These are phyloP conservation scores for Muscicapa striata DNA, from an alignment of 2,797 vertebrate genomes.

Conservation along the genomic window DNA sequence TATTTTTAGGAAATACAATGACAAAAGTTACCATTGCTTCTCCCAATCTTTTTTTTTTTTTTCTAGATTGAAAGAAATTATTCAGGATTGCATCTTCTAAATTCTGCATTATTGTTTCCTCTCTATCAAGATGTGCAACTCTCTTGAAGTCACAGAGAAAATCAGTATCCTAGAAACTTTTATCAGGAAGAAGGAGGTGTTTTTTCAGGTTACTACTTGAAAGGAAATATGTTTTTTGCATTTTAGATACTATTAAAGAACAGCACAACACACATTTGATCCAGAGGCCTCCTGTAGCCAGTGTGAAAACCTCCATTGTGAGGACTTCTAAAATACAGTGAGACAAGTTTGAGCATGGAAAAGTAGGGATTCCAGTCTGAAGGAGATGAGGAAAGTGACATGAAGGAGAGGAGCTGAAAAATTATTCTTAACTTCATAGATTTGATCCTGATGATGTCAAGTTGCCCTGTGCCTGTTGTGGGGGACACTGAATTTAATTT, in stretches of 20 bases:
- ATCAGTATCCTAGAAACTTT: not conserved
- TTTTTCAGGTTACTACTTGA: not conserved
- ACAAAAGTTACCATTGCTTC: not conserved
- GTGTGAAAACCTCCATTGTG: not conserved
- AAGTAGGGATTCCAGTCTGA: not conserved
- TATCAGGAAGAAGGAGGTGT: not conserved
- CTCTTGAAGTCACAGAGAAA: not conserved
- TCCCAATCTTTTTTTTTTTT: not conserved
- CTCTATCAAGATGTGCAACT: rapidly evolving
- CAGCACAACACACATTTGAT: not conserved
- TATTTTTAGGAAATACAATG: not conserved
- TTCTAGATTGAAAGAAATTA: not conserved
- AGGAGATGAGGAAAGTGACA: not conserved
- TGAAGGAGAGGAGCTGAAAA: not conserved
- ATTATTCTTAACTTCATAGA: rapidly evolving
- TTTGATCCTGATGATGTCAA: not conserved
- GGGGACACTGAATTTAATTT: not conserved
- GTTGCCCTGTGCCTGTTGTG: rapidly evolving
- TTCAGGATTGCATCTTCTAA: not conserved
- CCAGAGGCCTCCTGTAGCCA: not conserved
- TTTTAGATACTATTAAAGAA: not conserved
- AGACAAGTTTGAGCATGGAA: not conserved
- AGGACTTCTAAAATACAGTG: not conserved
- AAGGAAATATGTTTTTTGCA: not conserved
- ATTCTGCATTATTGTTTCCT: not conserved